Evolutionary conservation across 2,797 vertebrate genomes (phyloP).

Genomic region (Chromobotia macracanthus): DNA sequence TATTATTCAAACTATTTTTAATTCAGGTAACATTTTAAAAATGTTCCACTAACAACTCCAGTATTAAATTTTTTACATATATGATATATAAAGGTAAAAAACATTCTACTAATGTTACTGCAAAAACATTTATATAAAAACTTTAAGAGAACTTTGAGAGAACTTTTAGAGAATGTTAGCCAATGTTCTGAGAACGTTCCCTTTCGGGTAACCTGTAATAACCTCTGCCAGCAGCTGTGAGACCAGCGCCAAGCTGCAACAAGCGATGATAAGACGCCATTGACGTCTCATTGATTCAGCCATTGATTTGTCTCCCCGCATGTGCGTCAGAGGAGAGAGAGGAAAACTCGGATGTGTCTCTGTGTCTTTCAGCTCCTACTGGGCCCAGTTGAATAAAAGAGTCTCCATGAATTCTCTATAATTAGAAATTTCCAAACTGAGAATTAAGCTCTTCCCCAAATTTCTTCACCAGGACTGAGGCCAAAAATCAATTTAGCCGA

Average conservation of each 20-base stretch:
- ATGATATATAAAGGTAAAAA: too few species aligned
- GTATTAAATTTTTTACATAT: too few species aligned
- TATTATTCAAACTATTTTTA: too few species aligned
- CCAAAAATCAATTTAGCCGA: background rate
- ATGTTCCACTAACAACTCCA: too few species aligned
- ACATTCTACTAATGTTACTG: too few species aligned
- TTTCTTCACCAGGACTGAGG: background rate
- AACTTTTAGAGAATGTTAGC: too few species aligned
- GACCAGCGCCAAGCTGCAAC: conserved; percentile 41
- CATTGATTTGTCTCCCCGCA: conserved; percentile 48
- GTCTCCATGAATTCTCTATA: background rate
- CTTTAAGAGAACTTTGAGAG: too few species aligned
- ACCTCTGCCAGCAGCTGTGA: conserved; percentile 42
- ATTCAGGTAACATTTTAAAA: too few species aligned
- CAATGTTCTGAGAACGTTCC: too few species aligned
- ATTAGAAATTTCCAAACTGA: background rate
- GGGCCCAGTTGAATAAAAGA: background rate
- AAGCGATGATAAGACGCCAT: conserved; percentile 52
- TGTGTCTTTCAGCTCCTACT: conserved; percentile 33
- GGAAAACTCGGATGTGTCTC: conserved; percentile 30
- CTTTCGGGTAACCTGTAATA: background rate
- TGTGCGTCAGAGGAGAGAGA: conserved; percentile 49
- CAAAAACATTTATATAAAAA: too few species aligned
- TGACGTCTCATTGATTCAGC: conserved; percentile 59
- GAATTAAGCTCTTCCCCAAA: background rate